Evolutionary conservation across 2,888 invertebrate genomes (phyloP), one percentile per base, ranked within the genome.

Genomic region (Neria commutata): DNA sequence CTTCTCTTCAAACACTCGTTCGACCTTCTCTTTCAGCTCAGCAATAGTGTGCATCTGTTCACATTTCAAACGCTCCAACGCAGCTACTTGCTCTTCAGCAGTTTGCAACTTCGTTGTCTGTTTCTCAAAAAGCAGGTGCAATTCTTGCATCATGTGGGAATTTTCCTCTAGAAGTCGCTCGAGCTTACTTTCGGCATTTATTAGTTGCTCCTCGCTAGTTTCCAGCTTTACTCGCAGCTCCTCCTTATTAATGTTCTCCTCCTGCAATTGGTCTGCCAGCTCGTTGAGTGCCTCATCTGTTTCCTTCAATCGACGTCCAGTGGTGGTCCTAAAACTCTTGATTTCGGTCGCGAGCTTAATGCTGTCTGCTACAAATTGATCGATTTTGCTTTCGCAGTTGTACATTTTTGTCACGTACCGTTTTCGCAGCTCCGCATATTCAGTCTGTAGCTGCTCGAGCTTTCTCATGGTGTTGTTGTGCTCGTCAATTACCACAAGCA

Each of bases 281-380:
- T 63, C 59, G 1, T 54, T 53, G 14, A 67, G 21, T 3, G 63
- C 62, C 14, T 56, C 51, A 17, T 67, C 65, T 6, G 67, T 67
- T 26, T 65, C 51, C 5, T 58, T 11, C 1, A 68, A 24, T 3
- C 58, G 54, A 2, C 42, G 8, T 6, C 62, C 64, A 25, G 58
- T 60, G 25, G 54, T 59, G 3, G n/a, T n/a, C n/a, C n/a, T n/a
- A n/a, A n/a, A n/a, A n/a, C n/a, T n/a, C n/a, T n/a, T n/a, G 14
- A 67, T 68, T 56, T 69, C 69, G 1, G 49, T 23, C 1, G 57
- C 23, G 6, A 69, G 49, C 14, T 56, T 33, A 21, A 61, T 17
- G 26, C 67, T 67, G 46, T 65, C 65, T 2, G 40, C 2, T 0
- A 58, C 37, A 26, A 58, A 59, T 51, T 54, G 45, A 1, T 24